phyloP scores from a whole-genome alignment of 2,797 vertebrate genomes.

The Phylloscopus collybita region DNA sequence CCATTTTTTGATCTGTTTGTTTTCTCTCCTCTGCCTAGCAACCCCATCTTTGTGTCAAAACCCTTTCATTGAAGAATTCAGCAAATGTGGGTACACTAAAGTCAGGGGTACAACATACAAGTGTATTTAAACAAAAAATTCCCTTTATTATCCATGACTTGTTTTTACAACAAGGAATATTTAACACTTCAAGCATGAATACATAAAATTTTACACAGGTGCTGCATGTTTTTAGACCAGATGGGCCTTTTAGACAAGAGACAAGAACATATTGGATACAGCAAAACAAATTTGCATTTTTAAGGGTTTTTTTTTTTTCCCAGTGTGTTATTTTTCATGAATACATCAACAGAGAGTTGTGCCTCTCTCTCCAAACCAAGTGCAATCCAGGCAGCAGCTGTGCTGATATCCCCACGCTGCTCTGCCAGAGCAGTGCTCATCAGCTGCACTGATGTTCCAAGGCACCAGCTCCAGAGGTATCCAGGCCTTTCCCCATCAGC shows the following conservation, averaged over 20 bases:
- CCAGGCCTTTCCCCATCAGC: not conserved
- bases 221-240: not conserved
- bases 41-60: not conserved
- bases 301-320: not conserved
- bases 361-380: not conserved
- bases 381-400: not conserved
- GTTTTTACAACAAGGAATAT: constrained; percentile 20
- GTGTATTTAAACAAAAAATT: not conserved
- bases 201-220: not conserved
- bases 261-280: constrained; percentile 7
- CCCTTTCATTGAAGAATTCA: not conserved
- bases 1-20: not conserved
- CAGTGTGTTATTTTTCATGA: not conserved
- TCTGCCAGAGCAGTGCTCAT: not conserved
- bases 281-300: constrained; percentile 19
- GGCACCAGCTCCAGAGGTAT: not conserved
- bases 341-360: not conserved
- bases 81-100: not conserved
- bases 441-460: not conserved
- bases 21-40: not conserved
- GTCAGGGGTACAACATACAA: not conserved
- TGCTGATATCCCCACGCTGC: not conserved
- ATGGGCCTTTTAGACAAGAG: constrained; percentile 17
- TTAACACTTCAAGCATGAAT: not conserved
- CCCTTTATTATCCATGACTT: not conserved